Base-by-base conservation (phyloP, 2,888 invertebrate genomes). In the Diplazon laetatorius region DNA sequence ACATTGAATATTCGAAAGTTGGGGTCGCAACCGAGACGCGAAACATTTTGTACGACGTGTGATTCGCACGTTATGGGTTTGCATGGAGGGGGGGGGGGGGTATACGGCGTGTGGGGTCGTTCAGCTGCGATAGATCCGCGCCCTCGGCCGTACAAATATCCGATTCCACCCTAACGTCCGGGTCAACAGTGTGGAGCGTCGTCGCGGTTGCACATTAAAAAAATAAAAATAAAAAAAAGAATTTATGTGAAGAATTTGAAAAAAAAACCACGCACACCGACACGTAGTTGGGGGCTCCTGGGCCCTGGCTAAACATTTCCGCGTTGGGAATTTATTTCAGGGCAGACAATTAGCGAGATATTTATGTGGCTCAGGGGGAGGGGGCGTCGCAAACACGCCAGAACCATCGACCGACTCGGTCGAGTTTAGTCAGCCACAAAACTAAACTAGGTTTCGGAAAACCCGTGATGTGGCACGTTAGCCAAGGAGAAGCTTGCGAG, bases 261-360 rank as follows among this genome's bases (percentile, higher is more conserved):
- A n/a, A n/a, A n/a, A n/a, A n/a, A n/a, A n/a, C n/a, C 30, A 30
- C 30, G 30, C 30, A 63, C 46, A 52, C 69, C 48, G 60, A 35
- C 70, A 44, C 65, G 50, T n/a, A n/a, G n/a, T n/a, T n/a, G n/a
- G n/a, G n/a, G n/a, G 70, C 63, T 68, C 60, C n/a, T 60, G 59
- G 30, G 2, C 30, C 75, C 52, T 60, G 48, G 60, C 69, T 77
- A 80, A 86, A 85, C 85, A 86, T 86, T 85, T 85, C 83, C 86
- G 83, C 83, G 80, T 57, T 78, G 80, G 74, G 83, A 84, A 89
- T 89, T 89, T 89, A 89, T 88, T 87, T 83, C 86, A 82, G 76
- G 85, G 82, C 82, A 82, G 81, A 85, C 87, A 87, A 89, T 89
- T 89, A 88, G 85, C 83, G 78, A 62, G 85, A 87, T 86, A 88